Percentiles rank a stretch among this genome's conserved stretches.
Conservation (phyloP, 53 echinoderm and acorn worm genomes). For the Apostichopus leukothele region DNA sequence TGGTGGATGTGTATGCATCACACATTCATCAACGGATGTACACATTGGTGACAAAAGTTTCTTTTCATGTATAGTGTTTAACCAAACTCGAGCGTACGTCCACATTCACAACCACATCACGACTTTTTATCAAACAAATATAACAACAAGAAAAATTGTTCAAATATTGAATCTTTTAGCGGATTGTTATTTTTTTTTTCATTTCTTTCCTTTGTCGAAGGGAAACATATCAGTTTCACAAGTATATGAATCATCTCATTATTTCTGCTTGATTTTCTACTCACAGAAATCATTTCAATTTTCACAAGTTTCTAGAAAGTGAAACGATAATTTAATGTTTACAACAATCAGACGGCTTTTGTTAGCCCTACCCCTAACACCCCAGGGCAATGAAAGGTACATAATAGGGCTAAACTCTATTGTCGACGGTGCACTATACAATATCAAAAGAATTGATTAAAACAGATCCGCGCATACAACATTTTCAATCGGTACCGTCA, state of each 20-base stretch:
- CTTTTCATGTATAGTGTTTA: too few species aligned
- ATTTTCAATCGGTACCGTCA: neutral
- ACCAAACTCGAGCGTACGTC: too few species aligned
- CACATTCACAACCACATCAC: too few species aligned
- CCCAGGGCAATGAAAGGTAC: neutral
- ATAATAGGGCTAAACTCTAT: conserved; percentile 7
- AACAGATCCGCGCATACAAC: neutral
- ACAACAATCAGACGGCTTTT: neutral
- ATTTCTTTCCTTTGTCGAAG: neutral
- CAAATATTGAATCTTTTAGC: neutral
- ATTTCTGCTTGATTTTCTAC: neutral
- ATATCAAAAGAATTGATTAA: neutral
- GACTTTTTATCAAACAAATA: too few species aligned
- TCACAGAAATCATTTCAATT: neutral
- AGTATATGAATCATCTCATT: neutral
- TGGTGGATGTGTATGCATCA: too few species aligned
- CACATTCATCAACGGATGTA: too few species aligned
- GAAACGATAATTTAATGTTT: conserved; percentile 25
- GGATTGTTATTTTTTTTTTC: neutral
- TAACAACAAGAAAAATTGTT: neutral
- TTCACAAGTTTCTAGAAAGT: conserved; percentile 20
- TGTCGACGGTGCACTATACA: neutral
- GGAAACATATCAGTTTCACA: neutral
- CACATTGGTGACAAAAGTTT: too few species aligned
- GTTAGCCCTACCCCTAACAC: neutral